Percentiles rank a stretch among this genome's conserved stretches.
Evolutionary conservation across 92 coral and sea anemone species (phyloP).

Genomic region (Virgularia gustaviana): DNA sequence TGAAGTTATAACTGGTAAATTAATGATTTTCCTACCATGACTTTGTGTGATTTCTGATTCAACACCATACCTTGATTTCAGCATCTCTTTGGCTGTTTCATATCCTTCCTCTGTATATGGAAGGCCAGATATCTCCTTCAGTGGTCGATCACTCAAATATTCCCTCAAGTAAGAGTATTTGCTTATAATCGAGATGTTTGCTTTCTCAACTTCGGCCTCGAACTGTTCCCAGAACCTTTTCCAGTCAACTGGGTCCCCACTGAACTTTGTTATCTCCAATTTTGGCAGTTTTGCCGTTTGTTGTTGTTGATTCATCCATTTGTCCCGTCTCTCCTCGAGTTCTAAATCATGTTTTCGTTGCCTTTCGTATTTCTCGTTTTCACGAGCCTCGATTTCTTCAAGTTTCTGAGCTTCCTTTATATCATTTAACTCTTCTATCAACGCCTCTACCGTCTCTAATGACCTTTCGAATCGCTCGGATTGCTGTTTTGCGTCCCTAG

Average conservation of each 20-base stretch:
- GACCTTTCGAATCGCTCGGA: neutral
- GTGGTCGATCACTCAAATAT: neutral
- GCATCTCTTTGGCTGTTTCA: constrained; percentile 18
- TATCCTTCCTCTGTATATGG: constrained; percentile 32
- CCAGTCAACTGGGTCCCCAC: constrained; percentile 26
- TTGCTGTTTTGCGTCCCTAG: neutral
- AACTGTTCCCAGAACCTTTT: constrained; percentile 18
- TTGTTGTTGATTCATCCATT: constrained; percentile 10
- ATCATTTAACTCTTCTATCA: too few relatives aligned
- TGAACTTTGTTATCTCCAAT: constrained; percentile 27
- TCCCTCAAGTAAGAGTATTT: constrained; percentile 10
- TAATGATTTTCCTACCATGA: constrained; percentile 20
- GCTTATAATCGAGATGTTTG: neutral
- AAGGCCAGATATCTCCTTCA: constrained; percentile 8
- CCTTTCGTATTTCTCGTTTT: neutral
- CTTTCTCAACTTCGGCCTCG: neutral
- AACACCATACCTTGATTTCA: constrained; percentile 11
- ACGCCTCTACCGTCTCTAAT: too few relatives aligned
- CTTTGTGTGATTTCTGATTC: constrained; percentile 5
- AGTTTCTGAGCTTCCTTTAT: neutral
- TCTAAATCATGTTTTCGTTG: neutral
- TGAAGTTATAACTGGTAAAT: constrained; percentile 16
- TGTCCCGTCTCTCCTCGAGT: neutral
- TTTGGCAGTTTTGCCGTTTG: constrained; percentile 5
- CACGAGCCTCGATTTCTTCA: neutral